phyloP scores from a whole-genome alignment of 2,888 invertebrate species.

The Dolichomitus sp. region DNA sequence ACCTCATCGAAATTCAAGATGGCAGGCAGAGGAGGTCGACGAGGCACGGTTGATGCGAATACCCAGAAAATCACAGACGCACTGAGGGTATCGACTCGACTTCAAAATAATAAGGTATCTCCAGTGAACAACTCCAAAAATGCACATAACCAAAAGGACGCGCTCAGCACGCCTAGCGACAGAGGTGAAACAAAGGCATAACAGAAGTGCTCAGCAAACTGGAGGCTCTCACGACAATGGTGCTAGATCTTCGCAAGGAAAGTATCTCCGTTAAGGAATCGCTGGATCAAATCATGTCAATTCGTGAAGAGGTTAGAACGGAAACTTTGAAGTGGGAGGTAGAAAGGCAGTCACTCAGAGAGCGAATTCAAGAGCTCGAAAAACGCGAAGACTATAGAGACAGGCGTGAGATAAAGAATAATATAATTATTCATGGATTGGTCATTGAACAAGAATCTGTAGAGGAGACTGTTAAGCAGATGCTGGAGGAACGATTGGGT shows the following conservation, averaged over 20 bases:
- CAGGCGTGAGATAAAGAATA: neutral
- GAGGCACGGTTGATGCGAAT: neutral
- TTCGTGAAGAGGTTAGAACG: too few species aligned
- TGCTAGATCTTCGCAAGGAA: neutral
- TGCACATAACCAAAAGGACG: neutral
- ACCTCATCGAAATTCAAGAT: neutral
- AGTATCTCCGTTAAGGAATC: neutral
- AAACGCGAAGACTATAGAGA: neutral
- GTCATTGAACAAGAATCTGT: neutral
- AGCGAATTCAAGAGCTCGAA: neutral
- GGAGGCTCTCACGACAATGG: neutral
- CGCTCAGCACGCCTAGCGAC: neutral
- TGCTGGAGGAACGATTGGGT: neutral
- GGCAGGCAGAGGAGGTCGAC: neutral
- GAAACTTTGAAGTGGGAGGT: neutral
- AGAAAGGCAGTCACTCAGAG: neutral
- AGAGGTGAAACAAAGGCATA: neutral
- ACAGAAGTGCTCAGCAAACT: neutral
- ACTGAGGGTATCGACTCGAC: neutral
- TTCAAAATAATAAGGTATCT: neutral
- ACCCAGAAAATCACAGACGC: neutral
- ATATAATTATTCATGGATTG: neutral
- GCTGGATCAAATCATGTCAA: neutral
- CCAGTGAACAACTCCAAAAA: neutral
- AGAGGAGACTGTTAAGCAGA: neutral